Evolutionary conservation across 2,797 vertebrate genomes (phyloP).

Genomic region (Heliangelus exortis): DNA sequence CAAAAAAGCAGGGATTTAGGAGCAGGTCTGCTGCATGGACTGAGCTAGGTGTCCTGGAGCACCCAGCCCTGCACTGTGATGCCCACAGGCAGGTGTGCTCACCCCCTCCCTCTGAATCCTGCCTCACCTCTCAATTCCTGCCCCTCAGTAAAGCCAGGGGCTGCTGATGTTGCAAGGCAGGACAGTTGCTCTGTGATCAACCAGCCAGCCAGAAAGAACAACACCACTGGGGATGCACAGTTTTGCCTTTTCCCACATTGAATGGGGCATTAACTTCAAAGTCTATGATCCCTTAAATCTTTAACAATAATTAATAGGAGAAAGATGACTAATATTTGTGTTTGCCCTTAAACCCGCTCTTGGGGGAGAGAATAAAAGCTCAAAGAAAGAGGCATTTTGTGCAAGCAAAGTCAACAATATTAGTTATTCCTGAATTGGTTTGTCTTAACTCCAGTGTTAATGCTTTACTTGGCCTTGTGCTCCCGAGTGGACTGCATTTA

Average conservation of each 20-base stretch:
- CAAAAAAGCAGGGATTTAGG: not conserved
- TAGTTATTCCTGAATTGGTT: conserved; percentile 63
- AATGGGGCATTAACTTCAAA: conserved; percentile 78
- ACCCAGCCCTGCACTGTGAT: rapidly evolving
- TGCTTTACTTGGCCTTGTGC: conserved; percentile 75
- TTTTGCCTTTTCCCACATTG: conserved; percentile 80
- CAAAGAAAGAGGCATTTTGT: conserved; percentile 53
- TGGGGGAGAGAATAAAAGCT: conserved; percentile 47
- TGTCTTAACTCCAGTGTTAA: conserved; percentile 66
- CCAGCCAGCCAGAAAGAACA: conserved; percentile 78
- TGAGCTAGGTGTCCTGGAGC: rapidly evolving
- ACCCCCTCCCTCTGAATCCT: not conserved
- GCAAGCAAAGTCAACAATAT: conserved; percentile 60
- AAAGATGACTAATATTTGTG: conserved; percentile 79
- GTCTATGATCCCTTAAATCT: conserved; percentile 84
- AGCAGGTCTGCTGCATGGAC: not conserved
- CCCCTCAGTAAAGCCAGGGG: not conserved
- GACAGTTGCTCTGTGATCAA: conserved; percentile 46
- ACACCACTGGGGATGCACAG: conserved; percentile 58
- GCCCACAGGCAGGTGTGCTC: rapidly evolving
- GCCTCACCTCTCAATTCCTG: not conserved
- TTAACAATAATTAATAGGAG: conserved; percentile 83
- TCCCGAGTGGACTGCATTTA: conserved; percentile 28
- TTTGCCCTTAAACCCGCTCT: conserved; percentile 54
- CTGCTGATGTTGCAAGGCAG: conserved; percentile 19